Conservation (phyloP, 2,797 vertebrate species). For the Novumbra hubbsi region DNA sequence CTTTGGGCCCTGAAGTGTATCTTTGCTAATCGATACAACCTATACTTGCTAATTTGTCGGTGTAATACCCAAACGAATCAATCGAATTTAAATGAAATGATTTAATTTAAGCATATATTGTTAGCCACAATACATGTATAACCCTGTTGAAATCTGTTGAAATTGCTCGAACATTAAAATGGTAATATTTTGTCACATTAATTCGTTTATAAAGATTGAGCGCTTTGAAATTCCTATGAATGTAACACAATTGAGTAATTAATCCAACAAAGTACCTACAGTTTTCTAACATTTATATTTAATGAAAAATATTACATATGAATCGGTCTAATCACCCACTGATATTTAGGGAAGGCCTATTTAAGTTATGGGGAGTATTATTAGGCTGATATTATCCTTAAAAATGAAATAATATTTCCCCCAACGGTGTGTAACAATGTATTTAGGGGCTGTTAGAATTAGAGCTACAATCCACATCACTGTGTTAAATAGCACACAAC, state of each 20-base stretch:
- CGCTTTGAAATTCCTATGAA: neutral
- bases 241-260: neutral
- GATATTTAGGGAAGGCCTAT: neutral
- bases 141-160: conserved; percentile 36
- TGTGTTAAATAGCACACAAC: conserved; percentile 52
- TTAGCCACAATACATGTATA: conserved; percentile 19
- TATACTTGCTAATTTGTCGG: conserved; percentile 49
- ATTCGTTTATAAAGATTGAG: neutral
- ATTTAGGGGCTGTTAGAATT: conserved; percentile 56
- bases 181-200: neutral
- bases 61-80: conserved; percentile 45
- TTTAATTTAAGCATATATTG: conserved; percentile 21
- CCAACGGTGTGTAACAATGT: conserved; percentile 21
- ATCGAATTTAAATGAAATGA: conserved; percentile 46
- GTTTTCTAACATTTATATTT: neutral
- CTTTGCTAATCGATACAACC: conserved; percentile 49
- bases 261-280: neutral
- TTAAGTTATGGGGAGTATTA: neutral
- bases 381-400: neutral
- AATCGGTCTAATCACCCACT: neutral
- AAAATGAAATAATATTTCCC: conserved; percentile 35
- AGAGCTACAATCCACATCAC: conserved; percentile 75
- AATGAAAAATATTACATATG: neutral
- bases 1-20: conserved; percentile 15
- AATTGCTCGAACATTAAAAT: conserved; percentile 11